Conservation (phyloP, 2,113 vertebrate genomes). For the Micromys minutus region DNA sequence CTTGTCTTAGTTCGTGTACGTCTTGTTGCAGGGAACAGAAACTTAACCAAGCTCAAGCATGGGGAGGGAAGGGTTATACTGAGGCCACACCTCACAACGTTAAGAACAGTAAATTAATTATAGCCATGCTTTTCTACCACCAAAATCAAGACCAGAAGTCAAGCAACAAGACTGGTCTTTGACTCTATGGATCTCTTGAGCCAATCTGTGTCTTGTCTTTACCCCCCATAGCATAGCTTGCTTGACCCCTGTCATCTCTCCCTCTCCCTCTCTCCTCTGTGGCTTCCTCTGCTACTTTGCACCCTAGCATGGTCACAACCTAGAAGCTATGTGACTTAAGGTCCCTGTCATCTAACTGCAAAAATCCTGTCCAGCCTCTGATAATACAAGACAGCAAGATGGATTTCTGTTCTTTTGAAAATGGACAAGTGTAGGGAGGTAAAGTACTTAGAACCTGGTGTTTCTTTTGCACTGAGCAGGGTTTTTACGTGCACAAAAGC, state of each 20-base stretch:
- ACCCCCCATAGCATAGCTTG: constrained; percentile 33
- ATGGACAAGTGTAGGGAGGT: neutral
- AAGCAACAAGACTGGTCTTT: constrained; percentile 17
- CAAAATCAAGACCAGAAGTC: constrained; percentile 39
- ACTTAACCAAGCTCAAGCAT: constrained; percentile 57
- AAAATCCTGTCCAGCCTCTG: neutral
- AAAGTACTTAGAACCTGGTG: neutral
- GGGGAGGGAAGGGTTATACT: constrained; percentile 20
- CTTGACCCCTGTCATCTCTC: constrained; percentile 15
- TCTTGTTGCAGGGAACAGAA: constrained; percentile 63
- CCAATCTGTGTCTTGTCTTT: neutral
- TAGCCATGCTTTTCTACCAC: constrained; percentile 18
- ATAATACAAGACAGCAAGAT: constrained; percentile 20
- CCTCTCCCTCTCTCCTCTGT: neutral
- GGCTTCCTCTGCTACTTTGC: neutral
- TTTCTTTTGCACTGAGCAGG: constrained; percentile 32
- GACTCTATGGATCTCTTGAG: neutral
- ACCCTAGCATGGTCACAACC: neutral
- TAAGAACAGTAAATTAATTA: constrained; percentile 45
- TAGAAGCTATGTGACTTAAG: constrained; percentile 34
- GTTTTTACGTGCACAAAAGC: neutral
- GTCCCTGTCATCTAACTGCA: neutral
- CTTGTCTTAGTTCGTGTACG: constrained; percentile 66
- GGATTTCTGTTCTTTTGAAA: constrained; percentile 5
- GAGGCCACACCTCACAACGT: constrained; percentile 54